These are phyloP conservation scores for Prochilodus magdalenae DNA, from an alignment of 2,113 vertebrate species.

Conservation along the genomic window DNA sequence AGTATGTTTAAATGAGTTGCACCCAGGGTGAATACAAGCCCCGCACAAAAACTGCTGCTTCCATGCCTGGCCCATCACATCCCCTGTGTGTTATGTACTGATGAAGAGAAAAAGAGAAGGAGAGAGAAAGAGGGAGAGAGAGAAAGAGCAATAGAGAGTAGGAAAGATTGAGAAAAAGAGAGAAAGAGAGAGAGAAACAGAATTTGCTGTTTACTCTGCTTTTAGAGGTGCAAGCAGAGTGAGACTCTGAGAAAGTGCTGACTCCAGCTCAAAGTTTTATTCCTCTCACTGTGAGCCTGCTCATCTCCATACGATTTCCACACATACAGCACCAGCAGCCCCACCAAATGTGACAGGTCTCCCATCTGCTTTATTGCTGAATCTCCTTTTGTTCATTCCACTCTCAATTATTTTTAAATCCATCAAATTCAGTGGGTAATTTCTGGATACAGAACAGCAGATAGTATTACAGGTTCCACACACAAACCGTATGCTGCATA, in stretches of 20 bases:
- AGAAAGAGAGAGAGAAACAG: conserved; percentile 8
- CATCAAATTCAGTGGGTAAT: background rate
- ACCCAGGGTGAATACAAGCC: background rate
- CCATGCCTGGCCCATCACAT: background rate
- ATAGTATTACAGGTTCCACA: background rate
- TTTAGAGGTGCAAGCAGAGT: conserved; percentile 42
- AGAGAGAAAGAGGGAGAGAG: background rate
- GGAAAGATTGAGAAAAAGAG: background rate
- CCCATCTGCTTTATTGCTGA: background rate
- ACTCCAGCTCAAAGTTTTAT: conserved; percentile 60
- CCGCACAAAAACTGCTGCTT: background rate
- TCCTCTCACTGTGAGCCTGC: conserved; percentile 38
- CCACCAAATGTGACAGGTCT: background rate
- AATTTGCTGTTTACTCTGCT: conserved; percentile 2
- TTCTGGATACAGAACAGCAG: background rate
- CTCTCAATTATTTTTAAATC: background rate
- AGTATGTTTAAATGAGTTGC: background rate
- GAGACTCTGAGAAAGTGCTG: conserved; percentile 58
- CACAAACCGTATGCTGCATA: background rate
- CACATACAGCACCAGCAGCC: background rate
- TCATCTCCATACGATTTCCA: conserved; percentile 43
- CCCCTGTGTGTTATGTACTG: background rate
- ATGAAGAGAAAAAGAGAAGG: background rate
- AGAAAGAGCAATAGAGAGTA: background rate
- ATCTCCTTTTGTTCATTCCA: conserved; percentile 6